Percentiles rank a stretch among this genome's conserved stretches.
phyloP scores from a whole-genome alignment of 2,113 vertebrate genomes.

The Gobius niger region DNA sequence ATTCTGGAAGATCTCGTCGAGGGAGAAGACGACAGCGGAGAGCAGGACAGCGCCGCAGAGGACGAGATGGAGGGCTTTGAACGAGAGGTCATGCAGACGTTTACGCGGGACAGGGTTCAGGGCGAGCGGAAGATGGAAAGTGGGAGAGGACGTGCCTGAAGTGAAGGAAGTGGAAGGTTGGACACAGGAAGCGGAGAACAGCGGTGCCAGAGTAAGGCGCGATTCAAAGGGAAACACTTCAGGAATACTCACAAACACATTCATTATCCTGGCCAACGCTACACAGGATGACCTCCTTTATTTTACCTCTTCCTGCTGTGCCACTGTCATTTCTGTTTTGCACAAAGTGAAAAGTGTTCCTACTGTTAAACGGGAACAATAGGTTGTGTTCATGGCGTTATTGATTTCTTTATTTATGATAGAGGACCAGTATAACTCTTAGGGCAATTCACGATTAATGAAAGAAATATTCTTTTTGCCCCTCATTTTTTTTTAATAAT shows the following conservation, averaged over 20 bases:
- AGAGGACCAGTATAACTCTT: too few species aligned
- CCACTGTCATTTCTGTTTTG: neutral
- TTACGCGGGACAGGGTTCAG: constrained; percentile 47
- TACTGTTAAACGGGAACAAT: too few species aligned
- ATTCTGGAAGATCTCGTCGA: constrained; percentile 86
- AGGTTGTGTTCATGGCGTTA: too few species aligned
- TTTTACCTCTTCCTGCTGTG: constrained; percentile 12
- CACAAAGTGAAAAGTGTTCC: neutral
- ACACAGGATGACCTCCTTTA: constrained; percentile 10
- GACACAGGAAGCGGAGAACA: constrained; percentile 20
- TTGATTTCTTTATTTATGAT: too few species aligned
- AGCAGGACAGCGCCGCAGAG: constrained; percentile 57
- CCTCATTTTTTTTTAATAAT: too few species aligned
- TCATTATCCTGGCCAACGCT: constrained; percentile 21
- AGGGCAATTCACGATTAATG: too few species aligned
- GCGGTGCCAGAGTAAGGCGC: constrained; percentile 13
- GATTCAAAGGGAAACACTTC: constrained; percentile 51
- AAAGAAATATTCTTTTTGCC: too few species aligned
- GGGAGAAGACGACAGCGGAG: constrained; percentile 48
- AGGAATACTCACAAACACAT: constrained; percentile 31
- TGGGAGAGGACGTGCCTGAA: constrained; percentile 54
- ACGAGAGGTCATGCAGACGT: constrained; percentile 70
- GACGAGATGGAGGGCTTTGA: constrained; percentile 85
- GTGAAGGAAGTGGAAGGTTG: constrained; percentile 11
- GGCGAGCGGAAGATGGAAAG: constrained; percentile 54